Conservation (phyloP, 2,888 invertebrate species). For the Microdon myrmicae region DNA sequence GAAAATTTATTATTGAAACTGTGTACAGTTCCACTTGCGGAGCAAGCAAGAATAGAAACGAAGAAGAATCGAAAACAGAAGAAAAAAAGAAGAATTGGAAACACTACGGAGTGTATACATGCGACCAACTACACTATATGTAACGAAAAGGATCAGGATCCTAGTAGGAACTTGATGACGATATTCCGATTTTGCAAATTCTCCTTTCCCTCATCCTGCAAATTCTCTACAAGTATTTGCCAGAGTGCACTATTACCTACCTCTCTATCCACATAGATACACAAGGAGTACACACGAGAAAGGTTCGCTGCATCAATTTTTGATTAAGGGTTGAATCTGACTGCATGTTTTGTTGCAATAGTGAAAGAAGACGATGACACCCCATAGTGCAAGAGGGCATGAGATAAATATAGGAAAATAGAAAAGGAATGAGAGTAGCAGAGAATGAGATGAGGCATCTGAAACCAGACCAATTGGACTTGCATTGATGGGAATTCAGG, state of each 20-base stretch:
- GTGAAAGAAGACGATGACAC: conserved; percentile 1
- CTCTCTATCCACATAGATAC: too few species aligned
- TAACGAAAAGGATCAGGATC: conserved; percentile 32
- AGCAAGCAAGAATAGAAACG: too few species aligned
- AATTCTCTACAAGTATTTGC: too few species aligned
- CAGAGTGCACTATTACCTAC: conserved; percentile 42
- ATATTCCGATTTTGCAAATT: too few species aligned
- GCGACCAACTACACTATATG: too few species aligned
- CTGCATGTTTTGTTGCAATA: conserved; percentile 16
- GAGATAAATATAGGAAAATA: conserved; percentile 1
- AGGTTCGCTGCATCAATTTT: conserved; percentile 48
- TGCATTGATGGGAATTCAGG: conserved; percentile 29
- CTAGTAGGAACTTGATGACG: conserved; percentile 33
- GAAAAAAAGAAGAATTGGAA: too few species aligned
- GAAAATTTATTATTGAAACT: conserved; percentile 51
- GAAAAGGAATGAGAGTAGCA: conserved; percentile 8
- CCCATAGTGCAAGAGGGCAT: too few species aligned
- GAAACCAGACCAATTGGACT: too few species aligned
- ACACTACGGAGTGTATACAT: too few species aligned
- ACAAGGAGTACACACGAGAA: too few species aligned
- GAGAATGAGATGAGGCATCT: conserved; percentile 1
- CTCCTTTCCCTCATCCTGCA: conserved; percentile 32
- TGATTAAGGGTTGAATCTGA: conserved; percentile 47
- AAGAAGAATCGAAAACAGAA: too few species aligned
- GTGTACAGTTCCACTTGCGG: conserved; percentile 15